phyloP scores from a whole-genome alignment of 1,140 invertebrate genomes.

The Drosophila santomea region DNA sequence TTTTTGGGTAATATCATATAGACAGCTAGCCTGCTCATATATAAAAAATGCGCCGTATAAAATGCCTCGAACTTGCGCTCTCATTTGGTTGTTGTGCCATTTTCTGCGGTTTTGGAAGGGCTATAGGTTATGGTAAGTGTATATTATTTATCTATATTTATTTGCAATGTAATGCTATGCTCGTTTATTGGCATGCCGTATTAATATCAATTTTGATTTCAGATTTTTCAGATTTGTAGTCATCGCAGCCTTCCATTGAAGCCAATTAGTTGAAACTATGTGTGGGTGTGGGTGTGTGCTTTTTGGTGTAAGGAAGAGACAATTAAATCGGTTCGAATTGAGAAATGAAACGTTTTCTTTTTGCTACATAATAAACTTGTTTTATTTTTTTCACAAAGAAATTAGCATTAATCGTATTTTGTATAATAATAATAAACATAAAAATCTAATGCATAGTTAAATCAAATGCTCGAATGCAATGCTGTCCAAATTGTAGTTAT shows the following conservation, averaged over 20 bases:
- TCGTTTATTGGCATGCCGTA: conserved; percentile 62
- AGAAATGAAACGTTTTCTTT: conserved; percentile 59
- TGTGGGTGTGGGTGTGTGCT: conserved; percentile 12
- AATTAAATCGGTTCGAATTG: conserved; percentile 44
- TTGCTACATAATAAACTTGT: conserved; percentile 79
- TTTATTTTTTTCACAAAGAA: conserved; percentile 78
- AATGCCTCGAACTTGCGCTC: conserved; percentile 68
- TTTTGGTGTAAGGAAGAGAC: conserved; percentile 5
- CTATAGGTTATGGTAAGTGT: conserved; percentile 51
- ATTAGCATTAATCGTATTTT: conserved; percentile 77
- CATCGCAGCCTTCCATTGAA: conserved; percentile 80
- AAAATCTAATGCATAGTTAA: conserved; percentile 75
- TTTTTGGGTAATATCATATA: conserved; percentile 63
- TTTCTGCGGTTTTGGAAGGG: conserved; percentile 52
- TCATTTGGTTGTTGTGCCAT: conserved; percentile 42
- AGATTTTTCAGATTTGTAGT: conserved; percentile 56
- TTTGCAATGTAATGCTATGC: conserved; percentile 50
- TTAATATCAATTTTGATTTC: conserved; percentile 79
- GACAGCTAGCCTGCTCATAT: conserved; percentile 72
- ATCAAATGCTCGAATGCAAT: conserved; percentile 81
- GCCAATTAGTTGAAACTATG: conserved; percentile 69
- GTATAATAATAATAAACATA: conserved; percentile 76
- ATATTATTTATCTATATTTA: conserved; percentile 49
- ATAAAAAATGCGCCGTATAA: conserved; percentile 79
- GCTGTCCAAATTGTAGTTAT: conserved; percentile 56